Evolutionary conservation across 2,888 invertebrate genomes (phyloP).

Genomic region (Embidobia sp.): DNA sequence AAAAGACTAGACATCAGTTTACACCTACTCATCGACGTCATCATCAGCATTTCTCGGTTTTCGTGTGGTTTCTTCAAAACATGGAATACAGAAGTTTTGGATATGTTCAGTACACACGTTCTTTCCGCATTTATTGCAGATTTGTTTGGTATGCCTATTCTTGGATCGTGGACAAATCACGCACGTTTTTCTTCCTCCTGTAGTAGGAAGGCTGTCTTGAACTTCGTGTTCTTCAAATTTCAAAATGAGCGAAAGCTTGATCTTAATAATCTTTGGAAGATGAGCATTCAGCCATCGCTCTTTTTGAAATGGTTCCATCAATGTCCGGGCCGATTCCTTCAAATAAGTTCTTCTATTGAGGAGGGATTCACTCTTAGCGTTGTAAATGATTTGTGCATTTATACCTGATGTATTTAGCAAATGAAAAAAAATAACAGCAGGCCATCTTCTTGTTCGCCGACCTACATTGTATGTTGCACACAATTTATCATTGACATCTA

Average conservation of each 20-base stretch:
- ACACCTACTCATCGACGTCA: too few species aligned
- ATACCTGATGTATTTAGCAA: constrained; percentile 6
- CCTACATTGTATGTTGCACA: background rate
- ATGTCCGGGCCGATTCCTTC: background rate
- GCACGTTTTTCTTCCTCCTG: constrained; percentile 2
- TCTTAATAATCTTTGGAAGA: background rate
- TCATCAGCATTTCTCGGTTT: too few species aligned
- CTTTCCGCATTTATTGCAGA: constrained; percentile 3
- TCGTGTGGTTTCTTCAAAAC: too few species aligned
- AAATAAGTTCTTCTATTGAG: constrained; percentile 2
- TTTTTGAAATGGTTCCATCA: constrained; percentile 9
- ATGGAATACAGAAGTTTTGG: constrained; percentile 1
- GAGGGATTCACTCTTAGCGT: too few species aligned
- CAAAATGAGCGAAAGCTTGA: background rate
- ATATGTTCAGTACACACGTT: constrained; percentile 9
- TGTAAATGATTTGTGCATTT: constrained; percentile 10
- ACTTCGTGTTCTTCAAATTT: background rate
- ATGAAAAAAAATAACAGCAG: constrained; percentile 4
- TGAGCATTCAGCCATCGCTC: background rate
- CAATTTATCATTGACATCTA: constrained; percentile 3
- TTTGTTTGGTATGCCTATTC: constrained; percentile 12
- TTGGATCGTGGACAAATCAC: constrained; percentile 7
- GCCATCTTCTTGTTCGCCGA: constrained; percentile 2
- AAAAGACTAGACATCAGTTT: too few species aligned
- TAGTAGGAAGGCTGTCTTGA: background rate